A percentile compares a stretch with the other conserved stretches of the same genome.
Conservation (phyloP, 2,888 invertebrate species). For the Ligdia adustata region DNA sequence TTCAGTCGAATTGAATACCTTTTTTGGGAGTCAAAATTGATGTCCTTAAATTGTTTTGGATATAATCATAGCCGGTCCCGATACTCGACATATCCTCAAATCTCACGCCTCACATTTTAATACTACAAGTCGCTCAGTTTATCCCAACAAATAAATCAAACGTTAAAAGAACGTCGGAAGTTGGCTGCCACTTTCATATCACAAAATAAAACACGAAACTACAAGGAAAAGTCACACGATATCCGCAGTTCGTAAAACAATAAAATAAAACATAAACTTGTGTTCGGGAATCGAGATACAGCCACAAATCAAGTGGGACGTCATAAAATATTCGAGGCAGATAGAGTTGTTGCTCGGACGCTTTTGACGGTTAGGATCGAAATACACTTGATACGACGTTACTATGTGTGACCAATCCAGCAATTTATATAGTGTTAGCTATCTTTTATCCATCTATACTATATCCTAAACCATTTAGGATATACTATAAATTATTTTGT, state of each 20-base stretch:
- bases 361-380: slow-evolving; percentile 8
- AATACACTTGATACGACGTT: too few relatives aligned
- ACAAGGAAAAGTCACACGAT: slow-evolving; percentile 23
- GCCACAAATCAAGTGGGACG: slow-evolving; percentile 37
- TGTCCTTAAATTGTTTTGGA: too few relatives aligned
- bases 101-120: too few relatives aligned
- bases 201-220: slow-evolving; percentile 15
- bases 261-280: slow-evolving; percentile 39
- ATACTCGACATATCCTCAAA: too few relatives aligned
- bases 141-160: slow-evolving; percentile 1
- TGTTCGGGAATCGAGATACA: slow-evolving; percentile 26
- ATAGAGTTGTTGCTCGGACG: slow-evolving; percentile 25
- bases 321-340: slow-evolving; percentile 40
- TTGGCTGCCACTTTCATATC: background rate
- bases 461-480: too few relatives aligned
- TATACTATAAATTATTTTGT: too few relatives aligned
- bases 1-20: too few relatives aligned
- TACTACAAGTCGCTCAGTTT: background rate
- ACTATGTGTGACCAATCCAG: too few relatives aligned
- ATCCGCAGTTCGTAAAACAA: slow-evolving; percentile 26
- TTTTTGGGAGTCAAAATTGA: too few relatives aligned
- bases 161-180: background rate
- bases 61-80: too few relatives aligned
- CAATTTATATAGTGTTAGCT: too few relatives aligned
- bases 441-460: too few relatives aligned